A percentile compares a stretch with the other conserved stretches of the same genome.
phyloP scores from a whole-genome alignment of 2,797 vertebrate species.

The Takifugu ocellatus region DNA sequence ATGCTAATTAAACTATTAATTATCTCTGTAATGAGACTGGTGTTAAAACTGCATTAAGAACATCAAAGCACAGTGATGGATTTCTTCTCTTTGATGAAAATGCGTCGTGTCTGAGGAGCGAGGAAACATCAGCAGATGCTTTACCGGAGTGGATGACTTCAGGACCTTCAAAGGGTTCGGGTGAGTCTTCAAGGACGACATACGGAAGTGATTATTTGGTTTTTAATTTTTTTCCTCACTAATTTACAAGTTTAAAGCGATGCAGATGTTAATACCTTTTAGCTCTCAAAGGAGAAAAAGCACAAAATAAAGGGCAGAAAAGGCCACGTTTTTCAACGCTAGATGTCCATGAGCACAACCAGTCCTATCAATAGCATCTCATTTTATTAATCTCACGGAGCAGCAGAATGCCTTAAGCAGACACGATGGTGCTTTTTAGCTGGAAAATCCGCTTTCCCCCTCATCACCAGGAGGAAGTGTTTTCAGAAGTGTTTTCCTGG shows the following conservation, averaged over 20 bases:
- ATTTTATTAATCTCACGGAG: conserved; percentile 77
- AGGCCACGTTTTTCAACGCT: conserved; percentile 15
- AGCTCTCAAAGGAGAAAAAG: background rate
- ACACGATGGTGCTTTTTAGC: conserved; percentile 70
- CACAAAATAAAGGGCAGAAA: background rate
- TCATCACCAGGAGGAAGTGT: conserved; percentile 48
- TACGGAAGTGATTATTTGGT: background rate
- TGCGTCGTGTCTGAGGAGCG: conserved; percentile 48
- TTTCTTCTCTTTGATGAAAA: conserved; percentile 73
- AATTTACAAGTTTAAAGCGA: conserved; percentile 3
- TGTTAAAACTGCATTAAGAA: conserved; percentile 67
- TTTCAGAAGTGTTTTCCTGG: conserved; percentile 63
- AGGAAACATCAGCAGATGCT: conserved; percentile 55
- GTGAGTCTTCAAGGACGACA: conserved; percentile 7
- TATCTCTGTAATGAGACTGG: conserved; percentile 69
- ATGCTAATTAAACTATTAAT: conserved; percentile 75
- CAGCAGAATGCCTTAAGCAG: conserved; percentile 70
- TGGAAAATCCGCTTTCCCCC: conserved; percentile 73
- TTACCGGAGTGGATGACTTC: conserved; percentile 37
- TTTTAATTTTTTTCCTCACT: conserved; percentile 9
- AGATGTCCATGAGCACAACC: conserved; percentile 46
- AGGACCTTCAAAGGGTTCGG: conserved; percentile 32
- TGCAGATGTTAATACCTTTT: too few relatives aligned
- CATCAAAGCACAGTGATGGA: conserved; percentile 70
- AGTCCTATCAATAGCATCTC: conserved; percentile 75